Evolutionary conservation across 2,113 vertebrate species (phyloP).

Genomic region (Ochotona curzoniae): DNA sequence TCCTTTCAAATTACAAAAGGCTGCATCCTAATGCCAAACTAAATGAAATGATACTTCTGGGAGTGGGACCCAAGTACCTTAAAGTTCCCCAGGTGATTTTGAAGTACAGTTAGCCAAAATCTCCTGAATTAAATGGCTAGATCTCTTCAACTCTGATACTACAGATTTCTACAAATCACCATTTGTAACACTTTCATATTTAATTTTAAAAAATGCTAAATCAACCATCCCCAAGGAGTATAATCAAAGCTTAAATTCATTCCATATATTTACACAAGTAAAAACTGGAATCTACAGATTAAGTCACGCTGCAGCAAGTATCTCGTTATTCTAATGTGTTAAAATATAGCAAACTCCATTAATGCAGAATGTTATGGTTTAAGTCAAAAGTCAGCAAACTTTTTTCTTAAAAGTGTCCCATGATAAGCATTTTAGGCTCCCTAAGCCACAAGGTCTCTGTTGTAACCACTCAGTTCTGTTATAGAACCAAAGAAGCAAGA

Average conservation of each 20-base stretch:
- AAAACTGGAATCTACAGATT: conserved; percentile 23
- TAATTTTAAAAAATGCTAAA: conserved; percentile 34
- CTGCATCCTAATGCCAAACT: not conserved
- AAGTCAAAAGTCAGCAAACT: not conserved
- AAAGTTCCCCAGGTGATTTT: not conserved
- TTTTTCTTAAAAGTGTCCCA: conserved; percentile 12
- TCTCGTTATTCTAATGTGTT: not conserved
- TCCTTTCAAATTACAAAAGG: conserved; percentile 28
- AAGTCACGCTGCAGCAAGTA: conserved; percentile 35
- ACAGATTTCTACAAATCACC: conserved; percentile 36
- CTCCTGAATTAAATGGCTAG: not conserved
- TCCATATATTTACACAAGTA: conserved; percentile 35
- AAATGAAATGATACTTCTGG: conserved; percentile 9
- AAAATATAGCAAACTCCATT: conserved; percentile 36
- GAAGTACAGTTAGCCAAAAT: not conserved
- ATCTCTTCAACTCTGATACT: not conserved
- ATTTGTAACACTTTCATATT: conserved; percentile 30
- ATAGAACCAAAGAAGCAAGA: not conserved
- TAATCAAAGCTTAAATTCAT: conserved; percentile 32
- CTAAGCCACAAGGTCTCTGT: not conserved
- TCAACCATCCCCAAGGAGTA: not conserved
- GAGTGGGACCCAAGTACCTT: not conserved
- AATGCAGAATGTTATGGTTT: not conserved
- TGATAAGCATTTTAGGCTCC: conserved; percentile 37
- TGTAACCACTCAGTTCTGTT: not conserved